These are phyloP conservation scores for Pycnomerus fuliginosus DNA, from an alignment of 2,888 invertebrate species.

Conservation along the genomic window DNA sequence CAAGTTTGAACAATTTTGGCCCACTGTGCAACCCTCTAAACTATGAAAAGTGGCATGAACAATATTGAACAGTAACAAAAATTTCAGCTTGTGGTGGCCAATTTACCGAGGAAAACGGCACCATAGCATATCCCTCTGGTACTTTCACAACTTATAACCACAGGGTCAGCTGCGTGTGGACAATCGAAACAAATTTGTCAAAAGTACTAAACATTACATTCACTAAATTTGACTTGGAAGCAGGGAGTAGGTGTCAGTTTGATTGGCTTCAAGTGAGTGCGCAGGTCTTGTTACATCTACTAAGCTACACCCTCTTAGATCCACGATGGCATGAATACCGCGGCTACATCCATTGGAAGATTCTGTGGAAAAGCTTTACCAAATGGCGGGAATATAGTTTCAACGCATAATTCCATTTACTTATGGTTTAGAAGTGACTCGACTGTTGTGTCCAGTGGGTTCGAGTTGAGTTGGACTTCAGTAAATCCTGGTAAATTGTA, in stretches of 20 bases:
- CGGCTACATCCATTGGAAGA: slow-evolving; percentile 70
- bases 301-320: slow-evolving; percentile 61
- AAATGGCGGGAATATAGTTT: slow-evolving; percentile 69
- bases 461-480: slow-evolving; percentile 79
- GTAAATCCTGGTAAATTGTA: slow-evolving; percentile 58
- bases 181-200: slow-evolving; percentile 65
- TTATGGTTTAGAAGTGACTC: slow-evolving; percentile 81
- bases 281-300: too few relatives aligned
- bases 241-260: slow-evolving; percentile 62
- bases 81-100: slow-evolving; percentile 64
- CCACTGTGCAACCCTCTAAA: too few relatives aligned
- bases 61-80: too few relatives aligned
- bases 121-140: slow-evolving; percentile 62
- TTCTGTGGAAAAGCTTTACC: slow-evolving; percentile 77
- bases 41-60: neutral
- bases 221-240: slow-evolving; percentile 72
- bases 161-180: slow-evolving; percentile 78
- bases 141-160: slow-evolving; percentile 55
- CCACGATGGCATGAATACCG: slow-evolving; percentile 78
- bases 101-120: slow-evolving; percentile 56
- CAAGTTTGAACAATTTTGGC: neutral
- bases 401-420: slow-evolving; percentile 75
- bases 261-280: slow-evolving; percentile 68
- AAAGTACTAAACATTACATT: slow-evolving; percentile 81
- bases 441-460: slow-evolving; percentile 65